These are phyloP conservation scores for Arctopsyche grandis DNA, from an alignment of 1,140 invertebrate genomes.

Conservation along the genomic window DNA sequence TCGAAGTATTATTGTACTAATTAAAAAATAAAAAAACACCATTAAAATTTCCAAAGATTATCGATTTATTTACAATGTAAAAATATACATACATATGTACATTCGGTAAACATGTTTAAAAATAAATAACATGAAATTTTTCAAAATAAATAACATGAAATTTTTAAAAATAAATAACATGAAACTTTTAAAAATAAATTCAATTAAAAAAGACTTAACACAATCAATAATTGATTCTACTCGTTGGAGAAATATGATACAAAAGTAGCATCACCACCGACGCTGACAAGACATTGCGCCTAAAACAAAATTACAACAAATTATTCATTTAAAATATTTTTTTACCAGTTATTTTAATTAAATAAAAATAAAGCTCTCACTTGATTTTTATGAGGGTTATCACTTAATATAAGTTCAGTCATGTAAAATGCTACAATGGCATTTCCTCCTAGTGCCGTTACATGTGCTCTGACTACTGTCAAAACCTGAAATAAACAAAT, in stretches of 20 bases:
- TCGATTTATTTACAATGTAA: neutral
- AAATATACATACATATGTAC: too few relatives aligned
- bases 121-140: neutral
- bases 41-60: neutral
- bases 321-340: slow-evolving; percentile 16
- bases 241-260: slow-evolving; percentile 48
- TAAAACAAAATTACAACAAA: slow-evolving; percentile 60
- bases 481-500: slow-evolving; percentile 64
- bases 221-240: too few relatives aligned
- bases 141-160: neutral
- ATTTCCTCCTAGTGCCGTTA: slow-evolving; percentile 93
- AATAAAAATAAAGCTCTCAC: too few relatives aligned
- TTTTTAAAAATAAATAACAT: neutral
- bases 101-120: too few relatives aligned
- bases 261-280: slow-evolving; percentile 90
- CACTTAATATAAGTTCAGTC: slow-evolving; percentile 88
- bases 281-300: slow-evolving; percentile 94
- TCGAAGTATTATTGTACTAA: too few relatives aligned
- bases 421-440: slow-evolving; percentile 94
- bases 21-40: neutral
- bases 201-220: neutral
- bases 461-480: slow-evolving; percentile 91
- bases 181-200: neutral
- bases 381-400: slow-evolving; percentile 97
- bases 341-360: neutral